These are phyloP conservation scores for Megaceryle torquata DNA, from an alignment of 2,113 vertebrate genomes.

Conservation along the genomic window DNA sequence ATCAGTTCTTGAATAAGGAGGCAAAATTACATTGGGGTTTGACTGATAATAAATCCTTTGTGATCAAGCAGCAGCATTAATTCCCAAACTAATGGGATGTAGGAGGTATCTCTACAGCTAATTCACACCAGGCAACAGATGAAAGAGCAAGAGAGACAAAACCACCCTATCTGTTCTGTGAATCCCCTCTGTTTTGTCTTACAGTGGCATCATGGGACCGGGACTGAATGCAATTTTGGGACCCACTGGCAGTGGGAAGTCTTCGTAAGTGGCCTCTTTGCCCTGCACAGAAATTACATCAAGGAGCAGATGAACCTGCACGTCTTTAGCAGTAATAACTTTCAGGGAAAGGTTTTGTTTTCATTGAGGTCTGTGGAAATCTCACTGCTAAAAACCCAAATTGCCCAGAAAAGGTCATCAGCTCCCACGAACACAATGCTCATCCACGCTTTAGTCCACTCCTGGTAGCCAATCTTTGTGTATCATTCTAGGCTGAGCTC, in stretches of 20 bases:
- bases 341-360: not conserved
- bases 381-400: not conserved
- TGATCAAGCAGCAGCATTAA: not conserved
- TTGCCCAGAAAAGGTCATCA: not conserved
- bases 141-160: not conserved
- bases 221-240: constrained; percentile 96
- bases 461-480: accelerated
- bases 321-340: not conserved
- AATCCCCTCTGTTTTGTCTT: constrained; percentile 39
- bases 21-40: not conserved
- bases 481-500: not conserved
- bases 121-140: not conserved
- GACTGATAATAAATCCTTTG: not conserved
- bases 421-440: not conserved
- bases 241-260: constrained; percentile 93
- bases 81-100: not conserved
- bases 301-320: not conserved
- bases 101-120: not conserved
- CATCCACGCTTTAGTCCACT: not conserved
- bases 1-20: not conserved
- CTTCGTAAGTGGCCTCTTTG: constrained; percentile 85
- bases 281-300: not conserved
- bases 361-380: not conserved
- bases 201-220: constrained; percentile 94
- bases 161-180: not conserved